These are phyloP conservation scores for Trogon surrucura DNA, from an alignment of 2,113 vertebrate genomes.

Conservation along the genomic window DNA sequence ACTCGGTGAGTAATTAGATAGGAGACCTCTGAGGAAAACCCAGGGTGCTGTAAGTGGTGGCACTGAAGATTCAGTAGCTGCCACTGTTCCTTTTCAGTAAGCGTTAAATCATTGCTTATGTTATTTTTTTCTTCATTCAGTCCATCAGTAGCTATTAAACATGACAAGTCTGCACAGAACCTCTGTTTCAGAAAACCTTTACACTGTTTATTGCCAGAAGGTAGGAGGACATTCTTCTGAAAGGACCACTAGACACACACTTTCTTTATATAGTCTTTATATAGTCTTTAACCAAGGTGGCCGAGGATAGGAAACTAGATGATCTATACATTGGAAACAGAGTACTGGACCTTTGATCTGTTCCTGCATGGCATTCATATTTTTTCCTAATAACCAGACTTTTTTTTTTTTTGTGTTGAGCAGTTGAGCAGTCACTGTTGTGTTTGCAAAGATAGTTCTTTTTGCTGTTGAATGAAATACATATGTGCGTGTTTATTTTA, in stretches of 20 bases:
- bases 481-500: not conserved
- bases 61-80: not conserved
- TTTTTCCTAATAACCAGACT: not conserved
- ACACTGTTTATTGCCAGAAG: not conserved
- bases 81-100: not conserved
- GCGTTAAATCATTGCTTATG: not conserved
- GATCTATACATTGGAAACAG: not conserved
- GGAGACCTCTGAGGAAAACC: conserved; percentile 12
- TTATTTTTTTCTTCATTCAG: not conserved
- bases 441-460: not conserved
- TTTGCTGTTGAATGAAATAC: not conserved
- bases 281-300: not conserved
- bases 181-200: not conserved
- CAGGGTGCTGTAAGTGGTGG: not conserved
- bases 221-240: not conserved
- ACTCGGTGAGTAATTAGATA: conserved; percentile 34
- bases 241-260: not conserved
- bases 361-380: not conserved
- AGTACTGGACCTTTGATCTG: not conserved
- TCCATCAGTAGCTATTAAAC: not conserved
- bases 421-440: not conserved
- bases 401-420: not conserved
- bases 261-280: not conserved
- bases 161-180: not conserved
- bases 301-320: not conserved